Evolutionary conservation across 2,888 invertebrate genomes (phyloP).

Genomic region (Drosophila atripex): DNA sequence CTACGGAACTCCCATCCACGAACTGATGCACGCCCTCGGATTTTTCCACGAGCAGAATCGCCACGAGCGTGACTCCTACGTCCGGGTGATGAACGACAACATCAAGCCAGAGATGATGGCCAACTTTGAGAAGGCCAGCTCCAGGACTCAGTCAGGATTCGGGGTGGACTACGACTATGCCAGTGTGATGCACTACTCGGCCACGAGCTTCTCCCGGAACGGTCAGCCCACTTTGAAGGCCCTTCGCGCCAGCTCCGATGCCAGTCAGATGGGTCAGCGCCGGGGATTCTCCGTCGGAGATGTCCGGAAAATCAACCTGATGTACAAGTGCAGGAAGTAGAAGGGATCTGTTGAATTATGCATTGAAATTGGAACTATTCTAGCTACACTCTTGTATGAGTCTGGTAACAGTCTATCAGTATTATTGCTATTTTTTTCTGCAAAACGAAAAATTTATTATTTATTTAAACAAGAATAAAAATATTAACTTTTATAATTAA

Average conservation of each 20-base stretch:
- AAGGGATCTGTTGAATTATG: neutral
- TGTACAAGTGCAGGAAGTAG: conserved; percentile 76
- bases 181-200: conserved; percentile 93
- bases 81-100: conserved; percentile 87
- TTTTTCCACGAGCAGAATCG: conserved; percentile 93
- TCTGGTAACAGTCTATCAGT: neutral
- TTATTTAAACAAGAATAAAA: neutral
- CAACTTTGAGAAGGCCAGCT: conserved; percentile 89
- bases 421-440: neutral
- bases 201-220: conserved; percentile 89
- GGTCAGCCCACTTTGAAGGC: conserved; percentile 88
- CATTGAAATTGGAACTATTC: neutral
- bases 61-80: conserved; percentile 89
- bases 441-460: too few relatives aligned
- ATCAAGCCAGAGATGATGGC: conserved; percentile 87
- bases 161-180: conserved; percentile 90
- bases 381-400: neutral
- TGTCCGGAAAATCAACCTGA: conserved; percentile 78
- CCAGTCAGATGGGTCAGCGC: conserved; percentile 78
- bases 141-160: conserved; percentile 85
- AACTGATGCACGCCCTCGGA: conserved; percentile 91
- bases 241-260: conserved; percentile 81
- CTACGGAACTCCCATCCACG: conserved; percentile 90
- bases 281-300: conserved; percentile 78
- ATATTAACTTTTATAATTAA: too few relatives aligned